Evolutionary conservation across 2,888 invertebrate species (phyloP).

Genomic region (Euplagia quadripunctaria): DNA sequence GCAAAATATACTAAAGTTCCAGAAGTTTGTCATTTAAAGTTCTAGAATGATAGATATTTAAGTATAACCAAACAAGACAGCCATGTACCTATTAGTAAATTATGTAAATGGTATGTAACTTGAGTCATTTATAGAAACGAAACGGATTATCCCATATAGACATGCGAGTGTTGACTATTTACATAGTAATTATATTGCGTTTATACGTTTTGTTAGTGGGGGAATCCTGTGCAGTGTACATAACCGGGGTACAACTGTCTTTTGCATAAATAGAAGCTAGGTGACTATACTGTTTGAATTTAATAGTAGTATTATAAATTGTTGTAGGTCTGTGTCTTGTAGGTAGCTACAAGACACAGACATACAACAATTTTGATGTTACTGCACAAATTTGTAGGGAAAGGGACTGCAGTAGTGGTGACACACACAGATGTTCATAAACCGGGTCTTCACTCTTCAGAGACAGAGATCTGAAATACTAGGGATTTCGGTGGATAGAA

Average conservation of each 20-base stretch:
- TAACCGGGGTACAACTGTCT: not conserved
- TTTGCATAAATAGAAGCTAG: not conserved
- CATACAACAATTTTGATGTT: too few relatives aligned
- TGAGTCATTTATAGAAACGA: not conserved
- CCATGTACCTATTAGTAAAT: not conserved
- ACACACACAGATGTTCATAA: too few relatives aligned
- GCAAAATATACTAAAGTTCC: not conserved
- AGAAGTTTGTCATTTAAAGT: not conserved
- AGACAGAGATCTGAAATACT: too few relatives aligned
- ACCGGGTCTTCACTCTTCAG: too few relatives aligned
- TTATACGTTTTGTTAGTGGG: not conserved
- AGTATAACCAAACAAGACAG: not conserved
- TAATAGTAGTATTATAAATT: too few relatives aligned
- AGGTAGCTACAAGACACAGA: too few relatives aligned
- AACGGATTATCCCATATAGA: not conserved
- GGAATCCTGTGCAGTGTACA: not conserved
- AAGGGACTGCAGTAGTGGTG: too few relatives aligned
- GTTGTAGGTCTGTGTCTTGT: too few relatives aligned
- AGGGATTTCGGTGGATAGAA: too few relatives aligned
- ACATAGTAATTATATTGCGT: not conserved
- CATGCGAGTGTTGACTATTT: not conserved
- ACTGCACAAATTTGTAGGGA: too few relatives aligned
- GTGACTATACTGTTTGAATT: not conserved
- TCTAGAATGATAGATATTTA: not conserved
- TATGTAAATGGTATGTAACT: not conserved